Evolutionary conservation across 2,797 vertebrate genomes (phyloP).

Genomic region (Phataginus tricuspis): DNA sequence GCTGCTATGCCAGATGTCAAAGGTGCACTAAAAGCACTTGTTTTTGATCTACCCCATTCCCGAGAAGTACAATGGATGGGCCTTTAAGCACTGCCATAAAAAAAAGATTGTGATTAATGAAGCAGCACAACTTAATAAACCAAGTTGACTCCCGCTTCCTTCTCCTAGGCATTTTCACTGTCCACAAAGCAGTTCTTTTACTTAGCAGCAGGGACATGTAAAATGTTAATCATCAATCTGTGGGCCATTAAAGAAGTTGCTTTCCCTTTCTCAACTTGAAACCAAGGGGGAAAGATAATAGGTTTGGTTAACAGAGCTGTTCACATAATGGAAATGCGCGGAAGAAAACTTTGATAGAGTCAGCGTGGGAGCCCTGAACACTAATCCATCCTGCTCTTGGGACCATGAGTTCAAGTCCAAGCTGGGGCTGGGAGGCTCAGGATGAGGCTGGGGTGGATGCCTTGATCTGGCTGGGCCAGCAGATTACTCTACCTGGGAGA

Average conservation of each 20-base stretch:
- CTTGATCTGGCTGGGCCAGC: constrained; percentile 51
- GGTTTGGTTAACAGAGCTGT: constrained; percentile 88
- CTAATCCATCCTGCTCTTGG: constrained; percentile 81
- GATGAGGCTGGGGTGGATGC: constrained; percentile 40
- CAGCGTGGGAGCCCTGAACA: constrained; percentile 81
- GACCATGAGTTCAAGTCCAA: constrained; percentile 81
- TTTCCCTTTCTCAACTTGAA: constrained; percentile 89
- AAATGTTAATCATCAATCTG: constrained; percentile 91
- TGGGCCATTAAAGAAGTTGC: constrained; percentile 88
- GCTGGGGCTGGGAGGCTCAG: constrained; percentile 61
- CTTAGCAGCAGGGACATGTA: constrained; percentile 88
- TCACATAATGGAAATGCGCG: constrained; percentile 86
- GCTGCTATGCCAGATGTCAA: constrained; percentile 91
- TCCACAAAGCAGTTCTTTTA: constrained; percentile 89
- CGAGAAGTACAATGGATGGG: constrained; percentile 85
- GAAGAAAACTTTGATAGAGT: constrained; percentile 83
- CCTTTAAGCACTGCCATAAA: constrained; percentile 87
- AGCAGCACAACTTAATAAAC: constrained; percentile 87
- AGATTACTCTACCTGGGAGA: constrained; percentile 30
- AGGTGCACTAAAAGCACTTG: constrained; percentile 88
- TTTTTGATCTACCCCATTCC: constrained; percentile 86
- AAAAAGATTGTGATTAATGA: constrained; percentile 89
- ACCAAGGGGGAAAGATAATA: constrained; percentile 87
- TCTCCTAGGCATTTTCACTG: constrained; percentile 86
- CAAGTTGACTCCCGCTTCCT: constrained; percentile 86